Base-by-base conservation (phyloP, 53 echinoderm and acorn worm species). In the Henricia sp. region DNA sequence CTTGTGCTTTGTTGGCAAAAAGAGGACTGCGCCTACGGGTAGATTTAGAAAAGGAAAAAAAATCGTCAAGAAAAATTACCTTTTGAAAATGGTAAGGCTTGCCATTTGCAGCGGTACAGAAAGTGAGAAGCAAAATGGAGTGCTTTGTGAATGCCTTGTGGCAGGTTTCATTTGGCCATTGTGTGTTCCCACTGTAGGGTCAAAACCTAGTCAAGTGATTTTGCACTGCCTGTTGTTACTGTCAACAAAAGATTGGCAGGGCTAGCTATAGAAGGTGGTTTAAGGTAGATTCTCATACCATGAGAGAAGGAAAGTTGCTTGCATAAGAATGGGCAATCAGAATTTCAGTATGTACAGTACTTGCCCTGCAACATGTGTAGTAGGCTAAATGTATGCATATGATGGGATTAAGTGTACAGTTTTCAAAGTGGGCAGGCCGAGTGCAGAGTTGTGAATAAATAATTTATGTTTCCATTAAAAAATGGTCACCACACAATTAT, bases 171-270 rank as follows among this genome's bases (percentile, higher is more conserved):
- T 37, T 52, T 52, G 36, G 34, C 48, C 51, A 50, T 80, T 80
- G 50, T 80, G 46, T 64, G 64, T 57, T 44, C 80, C 80, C 80
- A 80, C 64, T 80, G 64, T 64, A 63, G 40, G 80, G 80, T 80
- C 80, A 80, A 80, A 80, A 62, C 80, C n/a, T n/a, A n/a, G n/a
- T 80, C 80, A 80, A 63, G 80, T 62, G 48, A 56, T 76, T 76
- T 58, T 27, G 33, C 68, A 39, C n/a, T n/a, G n/a, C 21, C 59
- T 58, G 58, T 21, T 76, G 76, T 76, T 57, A 43, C 59, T 76
- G 59, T 76, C 39, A 76, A 76, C 76, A 76, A 76, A 57, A 29
- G 76, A 57, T 67, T 67, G 67, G 67, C 67, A 60, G 62, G n/a
- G n/a, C n/a, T n/a, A n/a, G n/a, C n/a, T n/a, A n/a, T n/a, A n/a